phyloP scores from a whole-genome alignment of 2,888 invertebrate genomes.

The Theodoxus fluviatilis region DNA sequence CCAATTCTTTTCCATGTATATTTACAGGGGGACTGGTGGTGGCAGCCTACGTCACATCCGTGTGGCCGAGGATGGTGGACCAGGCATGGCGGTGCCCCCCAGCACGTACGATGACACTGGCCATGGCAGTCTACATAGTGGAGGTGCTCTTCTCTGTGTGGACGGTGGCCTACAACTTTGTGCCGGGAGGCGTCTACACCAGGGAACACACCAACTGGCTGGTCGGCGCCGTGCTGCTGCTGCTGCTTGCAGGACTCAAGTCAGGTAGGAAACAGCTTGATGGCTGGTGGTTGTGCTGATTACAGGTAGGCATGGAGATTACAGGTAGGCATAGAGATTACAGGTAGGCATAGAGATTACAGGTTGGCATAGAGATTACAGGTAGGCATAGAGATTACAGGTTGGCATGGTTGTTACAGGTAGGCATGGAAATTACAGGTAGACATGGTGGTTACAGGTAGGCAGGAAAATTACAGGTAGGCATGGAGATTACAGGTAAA shows the following conservation, averaged over 20 bases:
- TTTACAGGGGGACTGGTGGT: conserved; percentile 56
- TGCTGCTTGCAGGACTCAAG: conserved; percentile 48
- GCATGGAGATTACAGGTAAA: no score
- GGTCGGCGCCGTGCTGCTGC: conserved; percentile 50
- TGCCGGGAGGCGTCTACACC: conserved; percentile 65
- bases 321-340: no score
- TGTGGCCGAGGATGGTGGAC: conserved; percentile 61
- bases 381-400: no score
- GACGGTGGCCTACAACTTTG: conserved; percentile 67
- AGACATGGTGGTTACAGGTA: no score
- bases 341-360: no score
- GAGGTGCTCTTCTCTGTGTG: conserved; percentile 63
- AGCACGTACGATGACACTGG: conserved; percentile 50
- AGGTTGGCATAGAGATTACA: no score
- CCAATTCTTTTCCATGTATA: no score
- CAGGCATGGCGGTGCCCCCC: conserved; percentile 53
- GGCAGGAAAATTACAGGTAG: no score
- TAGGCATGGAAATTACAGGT: no score
- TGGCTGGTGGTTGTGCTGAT: no score
- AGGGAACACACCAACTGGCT: conserved; percentile 63
- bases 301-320: not conserved
- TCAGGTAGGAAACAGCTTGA: no score
- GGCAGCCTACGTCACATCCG: conserved; percentile 57
- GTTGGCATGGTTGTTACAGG: no score
- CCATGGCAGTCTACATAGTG: conserved; percentile 54